Percentiles rank a stretch among this genome's conserved stretches.
Evolutionary conservation across 1,140 invertebrate genomes (phyloP).

Genomic region (Listronotus oregonensis): DNA sequence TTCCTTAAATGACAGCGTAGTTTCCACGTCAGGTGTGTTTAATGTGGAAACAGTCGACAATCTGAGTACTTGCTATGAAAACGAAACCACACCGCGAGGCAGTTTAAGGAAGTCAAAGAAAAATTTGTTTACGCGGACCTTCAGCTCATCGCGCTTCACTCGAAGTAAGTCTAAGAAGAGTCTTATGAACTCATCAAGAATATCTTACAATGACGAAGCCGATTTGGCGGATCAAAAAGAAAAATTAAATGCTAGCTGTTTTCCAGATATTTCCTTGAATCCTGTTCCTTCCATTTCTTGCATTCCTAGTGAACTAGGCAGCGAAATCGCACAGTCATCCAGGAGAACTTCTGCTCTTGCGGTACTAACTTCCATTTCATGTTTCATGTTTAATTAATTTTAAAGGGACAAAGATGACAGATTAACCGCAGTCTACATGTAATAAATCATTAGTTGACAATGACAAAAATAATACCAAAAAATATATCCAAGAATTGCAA

Average conservation of each 20-base stretch:
- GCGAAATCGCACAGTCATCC: slow-evolving; percentile 40
- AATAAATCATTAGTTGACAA: too few relatives aligned
- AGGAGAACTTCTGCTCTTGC: slow-evolving; percentile 46
- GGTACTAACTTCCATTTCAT: slow-evolving; percentile 55
- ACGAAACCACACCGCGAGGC: slow-evolving; percentile 27
- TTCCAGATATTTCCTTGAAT: slow-evolving; percentile 50
- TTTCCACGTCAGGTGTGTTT: slow-evolving; percentile 52
- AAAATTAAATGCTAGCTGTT: slow-evolving; percentile 50
- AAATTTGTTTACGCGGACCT: slow-evolving; percentile 52
- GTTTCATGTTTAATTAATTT: slow-evolving; percentile 26
- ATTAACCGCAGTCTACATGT: neutral
- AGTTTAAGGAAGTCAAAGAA: slow-evolving; percentile 46
- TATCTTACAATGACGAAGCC: slow-evolving; percentile 39
- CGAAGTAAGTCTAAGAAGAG: slow-evolving; percentile 37
- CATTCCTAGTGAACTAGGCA: slow-evolving; percentile 38
- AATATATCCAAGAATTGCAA: too few relatives aligned
- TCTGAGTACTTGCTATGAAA: slow-evolving; percentile 40
- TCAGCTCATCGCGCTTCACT: slow-evolving; percentile 51
- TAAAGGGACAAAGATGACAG: neutral
- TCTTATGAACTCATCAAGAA: slow-evolving; percentile 41
- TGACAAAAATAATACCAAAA: too few relatives aligned
- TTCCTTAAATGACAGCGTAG: slow-evolving; percentile 50
- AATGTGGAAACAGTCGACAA: slow-evolving; percentile 49
- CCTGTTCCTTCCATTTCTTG: slow-evolving; percentile 20
- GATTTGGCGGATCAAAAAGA: slow-evolving; percentile 37